Evolutionary conservation across 1,140 invertebrate genomes (phyloP).

Genomic region (Sarcophaga peregrina): DNA sequence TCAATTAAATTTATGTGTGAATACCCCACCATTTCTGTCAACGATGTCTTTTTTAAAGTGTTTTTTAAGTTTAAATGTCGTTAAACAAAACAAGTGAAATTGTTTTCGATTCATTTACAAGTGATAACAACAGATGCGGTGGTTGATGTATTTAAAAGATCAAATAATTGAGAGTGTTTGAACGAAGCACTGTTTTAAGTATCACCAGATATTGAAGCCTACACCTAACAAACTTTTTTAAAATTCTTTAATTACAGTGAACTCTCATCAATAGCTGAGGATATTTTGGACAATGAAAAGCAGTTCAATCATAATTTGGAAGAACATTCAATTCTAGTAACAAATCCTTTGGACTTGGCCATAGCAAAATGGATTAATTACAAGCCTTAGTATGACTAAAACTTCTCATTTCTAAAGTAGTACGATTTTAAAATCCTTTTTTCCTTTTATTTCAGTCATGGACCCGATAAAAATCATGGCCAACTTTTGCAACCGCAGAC

Average conservation of each 20-base stretch:
- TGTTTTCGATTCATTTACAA: too few species aligned
- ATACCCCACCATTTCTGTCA: too few species aligned
- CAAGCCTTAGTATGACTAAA: conserved; percentile 53
- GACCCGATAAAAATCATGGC: conserved; percentile 60
- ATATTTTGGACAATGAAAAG: conserved; percentile 52
- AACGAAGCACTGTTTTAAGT: too few species aligned
- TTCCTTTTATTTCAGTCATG: conserved; percentile 52
- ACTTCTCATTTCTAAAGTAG: neutral
- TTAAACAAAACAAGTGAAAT: too few species aligned
- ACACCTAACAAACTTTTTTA: too few species aligned
- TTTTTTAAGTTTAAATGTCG: too few species aligned
- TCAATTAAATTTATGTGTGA: too few species aligned
- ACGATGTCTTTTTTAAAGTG: too few species aligned
- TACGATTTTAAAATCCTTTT: neutral
- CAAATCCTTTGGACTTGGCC: conserved; percentile 73
- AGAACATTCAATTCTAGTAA: conserved; percentile 72
- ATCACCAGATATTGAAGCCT: too few species aligned
- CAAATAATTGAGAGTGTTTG: too few species aligned
- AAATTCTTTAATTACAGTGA: conserved; percentile 45
- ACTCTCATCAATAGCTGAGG: conserved; percentile 51
- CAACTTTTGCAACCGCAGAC: conserved; percentile 75
- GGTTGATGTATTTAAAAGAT: too few species aligned
- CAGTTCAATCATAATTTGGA: conserved; percentile 68
- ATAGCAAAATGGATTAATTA: conserved; percentile 63
- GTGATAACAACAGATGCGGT: too few species aligned